A percentile compares a stretch with the other conserved stretches of the same genome.
Evolutionary conservation across 2,113 vertebrate genomes (phyloP).

Genomic region (Probosciger aterrimus): DNA sequence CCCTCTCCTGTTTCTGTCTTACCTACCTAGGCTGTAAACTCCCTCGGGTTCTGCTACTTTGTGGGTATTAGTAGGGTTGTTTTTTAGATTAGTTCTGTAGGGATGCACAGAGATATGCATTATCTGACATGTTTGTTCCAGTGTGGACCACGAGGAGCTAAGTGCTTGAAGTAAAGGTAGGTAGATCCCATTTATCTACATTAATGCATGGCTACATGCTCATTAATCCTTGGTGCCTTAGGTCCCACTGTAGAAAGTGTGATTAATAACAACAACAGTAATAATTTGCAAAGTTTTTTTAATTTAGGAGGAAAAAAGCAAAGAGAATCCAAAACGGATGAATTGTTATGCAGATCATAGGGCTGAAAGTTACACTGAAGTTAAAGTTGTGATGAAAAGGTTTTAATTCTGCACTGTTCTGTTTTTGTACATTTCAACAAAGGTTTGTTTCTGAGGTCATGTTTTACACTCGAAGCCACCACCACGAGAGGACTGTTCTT

Average conservation of each 20-base stretch:
- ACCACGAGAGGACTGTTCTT: background rate
- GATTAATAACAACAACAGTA: constrained; percentile 45
- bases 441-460: background rate
- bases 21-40: background rate
- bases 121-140: background rate
- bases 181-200: constrained; percentile 27
- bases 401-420: background rate
- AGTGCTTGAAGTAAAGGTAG: background rate
- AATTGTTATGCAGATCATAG: background rate
- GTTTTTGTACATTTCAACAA: background rate
- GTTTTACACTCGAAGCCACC: background rate
- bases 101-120: background rate
- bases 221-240: constrained; percentile 27
- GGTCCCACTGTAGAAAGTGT: background rate
- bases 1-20: background rate
- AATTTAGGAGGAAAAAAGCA: background rate
- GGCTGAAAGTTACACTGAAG: background rate
- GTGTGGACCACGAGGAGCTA: background rate
- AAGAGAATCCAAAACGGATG: background rate
- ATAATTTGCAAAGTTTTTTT: constrained; percentile 34
- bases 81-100: background rate
- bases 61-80: background rate
- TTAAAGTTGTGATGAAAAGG: background rate
- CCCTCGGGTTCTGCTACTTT: background rate
- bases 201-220: constrained; percentile 24